These are phyloP conservation scores for Dryas iulia DNA, from an alignment of 1,140 invertebrate species.

Conservation along the genomic window DNA sequence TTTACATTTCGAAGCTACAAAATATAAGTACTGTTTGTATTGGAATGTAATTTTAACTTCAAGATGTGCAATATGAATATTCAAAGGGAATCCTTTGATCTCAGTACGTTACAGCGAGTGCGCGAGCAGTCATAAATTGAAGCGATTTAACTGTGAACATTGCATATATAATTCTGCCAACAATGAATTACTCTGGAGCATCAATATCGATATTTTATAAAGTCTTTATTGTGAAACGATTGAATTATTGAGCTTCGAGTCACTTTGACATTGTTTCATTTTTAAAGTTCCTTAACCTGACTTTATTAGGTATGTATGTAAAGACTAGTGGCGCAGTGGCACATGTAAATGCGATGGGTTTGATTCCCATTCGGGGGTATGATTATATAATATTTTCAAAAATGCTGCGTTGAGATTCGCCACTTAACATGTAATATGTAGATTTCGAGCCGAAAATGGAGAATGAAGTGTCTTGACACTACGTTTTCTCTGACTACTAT, in stretches of 20 bases:
- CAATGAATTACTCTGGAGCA: slow-evolving; percentile 24
- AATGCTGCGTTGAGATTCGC: too few relatives aligned
- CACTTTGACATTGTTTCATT: not conserved
- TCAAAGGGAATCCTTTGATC: slow-evolving; percentile 58
- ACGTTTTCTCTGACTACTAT: too few relatives aligned
- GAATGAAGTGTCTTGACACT: too few relatives aligned
- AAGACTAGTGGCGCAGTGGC: too few relatives aligned
- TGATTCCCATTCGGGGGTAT: too few relatives aligned
- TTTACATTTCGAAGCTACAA: not conserved
- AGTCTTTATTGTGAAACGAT: slow-evolving; percentile 44
- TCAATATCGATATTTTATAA: slow-evolving; percentile 50
- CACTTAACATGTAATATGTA: too few relatives aligned
- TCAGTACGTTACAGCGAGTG: slow-evolving; percentile 46
- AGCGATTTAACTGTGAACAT: slow-evolving; percentile 53
- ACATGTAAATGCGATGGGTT: too few relatives aligned
- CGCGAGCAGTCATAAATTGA: slow-evolving; percentile 50
- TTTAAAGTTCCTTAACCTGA: not conserved
- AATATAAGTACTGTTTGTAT: not conserved
- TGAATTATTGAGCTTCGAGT: slow-evolving; percentile 34
- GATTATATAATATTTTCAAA: too few relatives aligned
- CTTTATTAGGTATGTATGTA: not conserved
- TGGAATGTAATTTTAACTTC: slow-evolving; percentile 18
- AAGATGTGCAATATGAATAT: slow-evolving; percentile 43
- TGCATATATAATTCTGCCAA: slow-evolving; percentile 56
- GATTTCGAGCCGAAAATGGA: too few relatives aligned